Evolutionary conservation across 2,113 vertebrate genomes (phyloP), one percentile per base, ranked within the genome.

Genomic region (Emydocephalus ijimae): DNA sequence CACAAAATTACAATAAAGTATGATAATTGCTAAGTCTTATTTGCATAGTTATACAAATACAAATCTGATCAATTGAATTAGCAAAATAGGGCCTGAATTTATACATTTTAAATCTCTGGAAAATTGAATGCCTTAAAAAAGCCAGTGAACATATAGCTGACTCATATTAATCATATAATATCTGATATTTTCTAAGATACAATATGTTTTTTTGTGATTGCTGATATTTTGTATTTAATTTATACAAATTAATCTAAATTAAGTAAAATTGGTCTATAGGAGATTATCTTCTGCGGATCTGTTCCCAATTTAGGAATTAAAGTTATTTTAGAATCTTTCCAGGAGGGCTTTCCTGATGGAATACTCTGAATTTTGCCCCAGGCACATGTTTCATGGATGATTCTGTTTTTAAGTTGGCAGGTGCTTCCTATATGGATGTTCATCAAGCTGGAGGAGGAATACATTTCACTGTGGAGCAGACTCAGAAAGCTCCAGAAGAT

Each of bases 341-440:
- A 20, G 14, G n/a, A 81, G 15, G 39, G 14, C 15, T 7, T 81
- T 81, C n/a, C 6, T 81, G 69, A 34, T 81, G 15, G 18, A 39
- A 34, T 59, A n/a, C 15, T 20, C 8, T 43, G 26, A 29, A 29
- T 5, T 93, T 64, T 61, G 3, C 29, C 24, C 20, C 21, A 26
- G 29, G 89, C 1, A 0, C 15, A 14, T 4, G 1, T 81, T 92
- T 95, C 54, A 50, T 1, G 45, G 21, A 10, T 59, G 34, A 88
- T 48, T 45, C 1, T 92, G 89, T 11, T 1, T 1, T 86, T 89
- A 96, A 99, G 99, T 97, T 99, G 97, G 98, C 99, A 88, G 99
- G 99, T 9, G 99, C 98, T 29, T 97, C 98, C 0, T 99, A 99
- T 86, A 99, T 99, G 99, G 98, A 99, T 0, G 98, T 99, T 93